These are phyloP conservation scores for Nautilus pompilius DNA, from an alignment of 1,140 invertebrate species.

Conservation along the genomic window DNA sequence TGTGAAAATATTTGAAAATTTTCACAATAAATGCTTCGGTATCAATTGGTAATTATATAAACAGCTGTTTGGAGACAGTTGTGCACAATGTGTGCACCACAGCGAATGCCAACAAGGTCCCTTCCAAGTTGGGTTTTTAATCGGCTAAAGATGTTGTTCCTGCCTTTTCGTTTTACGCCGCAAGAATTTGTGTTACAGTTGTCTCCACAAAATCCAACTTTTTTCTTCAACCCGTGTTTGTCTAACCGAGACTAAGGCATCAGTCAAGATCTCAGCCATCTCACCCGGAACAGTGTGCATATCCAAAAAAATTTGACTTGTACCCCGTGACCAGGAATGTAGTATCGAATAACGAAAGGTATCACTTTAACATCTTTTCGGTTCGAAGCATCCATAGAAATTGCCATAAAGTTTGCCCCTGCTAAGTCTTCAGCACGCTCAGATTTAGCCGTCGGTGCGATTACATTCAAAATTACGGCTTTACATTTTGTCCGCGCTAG, in stretches of 20 bases:
- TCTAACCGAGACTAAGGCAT: neutral
- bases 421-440: too few relatives aligned
- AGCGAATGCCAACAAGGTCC: neutral
- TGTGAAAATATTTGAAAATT: neutral
- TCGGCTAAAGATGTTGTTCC: neutral
- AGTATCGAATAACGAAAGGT: neutral
- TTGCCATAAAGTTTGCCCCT: neutral
- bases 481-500: neutral
- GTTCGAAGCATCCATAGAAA: neutral
- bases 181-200: neutral
- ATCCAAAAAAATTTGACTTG: neutral
- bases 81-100: neutral
- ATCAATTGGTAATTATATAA: neutral
- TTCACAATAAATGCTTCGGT: neutral
- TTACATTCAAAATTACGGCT: neutral
- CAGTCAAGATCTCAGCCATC: neutral
- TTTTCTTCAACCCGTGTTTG: neutral
- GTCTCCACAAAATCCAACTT: neutral
- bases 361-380: neutral
- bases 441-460: neutral
- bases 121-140: neutral
- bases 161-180: neutral
- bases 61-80: neutral
- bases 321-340: neutral
- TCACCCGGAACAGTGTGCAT: neutral